Base-by-base conservation (phyloP, 2,888 invertebrate genomes). In the Netelia melanura region DNA sequence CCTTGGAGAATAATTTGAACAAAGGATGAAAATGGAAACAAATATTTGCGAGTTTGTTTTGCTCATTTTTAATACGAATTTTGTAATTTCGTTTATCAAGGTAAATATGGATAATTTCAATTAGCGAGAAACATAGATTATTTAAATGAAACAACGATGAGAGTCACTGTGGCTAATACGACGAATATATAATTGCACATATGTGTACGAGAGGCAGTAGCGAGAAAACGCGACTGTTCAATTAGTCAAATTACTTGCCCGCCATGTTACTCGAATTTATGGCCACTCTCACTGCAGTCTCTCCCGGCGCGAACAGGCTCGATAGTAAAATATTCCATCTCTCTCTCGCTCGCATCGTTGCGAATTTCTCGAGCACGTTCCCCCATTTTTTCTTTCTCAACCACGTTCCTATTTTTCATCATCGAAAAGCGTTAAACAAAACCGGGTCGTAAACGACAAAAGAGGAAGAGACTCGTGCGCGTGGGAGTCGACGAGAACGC, bases 191-290 rank as follows among this genome's bases (percentile, higher is more conserved):
- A 62, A 38, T 17, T 43, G 62, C 52, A 70, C 23, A 25, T 56
- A 65, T 65, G 52, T n/a, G 54, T 58, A 44, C 58, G 17, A 17
- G 58, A 23, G 21, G 44, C 44, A 17, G 14, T 38, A 78, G 78
- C 70, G 75, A 65, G 79, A 86, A 81, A 86, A 84, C 58, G 71
- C 84, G 81, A 82, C 67, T 64, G 71, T 84, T 86, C 86, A 86
- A 86, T 86, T 86, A 86, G 84, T 84, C 81, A 84, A 84, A 84
- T 86, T 81, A 74, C 86, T 81, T 48, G 65, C 65, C 58, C 81
- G 78, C 71, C 78, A 62, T 79, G 68, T 84, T 79, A 79, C 70
- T 38, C 84, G 81, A 81, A 85, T 85, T 85, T 85, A 79, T 75
- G 54, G 48, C 38, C 81, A 70, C 56, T 77, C 76, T 74, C 44